These are phyloP conservation scores for Melanchra persicariae DNA, from an alignment of 2,888 invertebrate species.

Conservation along the genomic window DNA sequence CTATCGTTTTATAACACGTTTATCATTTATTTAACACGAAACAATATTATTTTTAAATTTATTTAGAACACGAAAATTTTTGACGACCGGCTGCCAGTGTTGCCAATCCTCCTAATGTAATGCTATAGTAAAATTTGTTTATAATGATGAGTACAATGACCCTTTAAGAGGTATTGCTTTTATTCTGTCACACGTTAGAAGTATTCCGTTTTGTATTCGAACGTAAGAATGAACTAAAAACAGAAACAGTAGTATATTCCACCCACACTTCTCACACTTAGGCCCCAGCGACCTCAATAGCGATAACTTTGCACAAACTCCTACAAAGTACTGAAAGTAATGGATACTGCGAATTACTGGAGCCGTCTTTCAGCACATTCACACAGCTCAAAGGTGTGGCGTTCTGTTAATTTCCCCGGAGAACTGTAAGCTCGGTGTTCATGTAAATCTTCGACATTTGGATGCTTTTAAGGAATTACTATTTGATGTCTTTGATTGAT, in stretches of 20 bases:
- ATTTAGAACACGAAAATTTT: no score
- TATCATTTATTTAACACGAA: no score
- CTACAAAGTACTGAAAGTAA: constrained; percentile 20
- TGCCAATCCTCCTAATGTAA: no score
- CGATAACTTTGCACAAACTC: constrained; percentile 21
- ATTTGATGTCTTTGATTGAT: constrained; percentile 19
- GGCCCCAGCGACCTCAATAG: neutral
- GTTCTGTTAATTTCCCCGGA: constrained; percentile 53
- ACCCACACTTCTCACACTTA: neutral
- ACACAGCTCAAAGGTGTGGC: constrained; percentile 19
- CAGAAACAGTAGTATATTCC: neutral
- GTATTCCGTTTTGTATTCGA: no score
- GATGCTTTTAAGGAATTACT: constrained; percentile 41
- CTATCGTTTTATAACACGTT: no score
- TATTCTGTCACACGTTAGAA: no score
- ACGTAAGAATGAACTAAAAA: no score
- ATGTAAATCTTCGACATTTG: constrained; percentile 42
- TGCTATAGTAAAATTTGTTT: no score
- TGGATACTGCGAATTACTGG: constrained; percentile 29
- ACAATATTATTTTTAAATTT: no score
- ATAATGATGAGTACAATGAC: no score
- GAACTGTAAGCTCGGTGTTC: constrained; percentile 32
- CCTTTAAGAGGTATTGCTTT: no score
- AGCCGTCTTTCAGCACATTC: constrained; percentile 33
- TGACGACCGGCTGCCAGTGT: no score